These are phyloP conservation scores for Cynaeus angustus DNA, from an alignment of 2,888 invertebrate species.

Conservation along the genomic window DNA sequence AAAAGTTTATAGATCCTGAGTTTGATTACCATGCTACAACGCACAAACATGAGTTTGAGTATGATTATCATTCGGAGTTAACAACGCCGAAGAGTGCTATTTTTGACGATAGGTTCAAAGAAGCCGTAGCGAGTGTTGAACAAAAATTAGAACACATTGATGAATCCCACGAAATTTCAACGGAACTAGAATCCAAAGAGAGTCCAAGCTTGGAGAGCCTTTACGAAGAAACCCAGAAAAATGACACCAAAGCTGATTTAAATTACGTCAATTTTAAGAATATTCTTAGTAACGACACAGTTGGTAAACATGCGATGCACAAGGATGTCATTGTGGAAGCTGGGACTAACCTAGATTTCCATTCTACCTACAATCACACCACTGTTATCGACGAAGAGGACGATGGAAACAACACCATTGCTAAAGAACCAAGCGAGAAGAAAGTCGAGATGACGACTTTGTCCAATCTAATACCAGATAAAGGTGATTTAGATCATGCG, in stretches of 20 bases:
- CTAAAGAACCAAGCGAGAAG: slow-evolving; percentile 21
- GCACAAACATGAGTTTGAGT: slow-evolving; percentile 36
- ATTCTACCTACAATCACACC: slow-evolving; percentile 74
- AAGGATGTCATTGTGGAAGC: slow-evolving; percentile 69
- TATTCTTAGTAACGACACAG: slow-evolving; percentile 61
- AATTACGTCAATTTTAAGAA: slow-evolving; percentile 63
- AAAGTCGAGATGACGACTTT: slow-evolving; percentile 31
- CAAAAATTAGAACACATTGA: slow-evolving; percentile 70
- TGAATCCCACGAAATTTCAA: slow-evolving; percentile 47
- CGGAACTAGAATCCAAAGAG: slow-evolving; percentile 43
- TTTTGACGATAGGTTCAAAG: slow-evolving; percentile 74
- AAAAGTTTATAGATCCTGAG: slow-evolving; percentile 62
- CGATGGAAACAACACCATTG: slow-evolving; percentile 40
- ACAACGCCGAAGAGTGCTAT: slow-evolving; percentile 75
- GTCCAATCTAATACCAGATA: slow-evolving; percentile 40
- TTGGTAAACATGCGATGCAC: slow-evolving; percentile 62
- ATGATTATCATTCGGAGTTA: slow-evolving; percentile 59
- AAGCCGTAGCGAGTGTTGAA: slow-evolving; percentile 74
- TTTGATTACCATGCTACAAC: slow-evolving; percentile 49
- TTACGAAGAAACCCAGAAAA: slow-evolving; percentile 57
- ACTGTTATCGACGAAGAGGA: slow-evolving; percentile 71
- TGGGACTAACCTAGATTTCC: slow-evolving; percentile 71
- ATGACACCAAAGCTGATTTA: slow-evolving; percentile 58
- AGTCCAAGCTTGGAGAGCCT: slow-evolving; percentile 56
- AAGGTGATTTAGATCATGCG: slow-evolving; percentile 44